Conservation (phyloP, 1,140 invertebrate genomes). For the Pteromalus puparum region DNA sequence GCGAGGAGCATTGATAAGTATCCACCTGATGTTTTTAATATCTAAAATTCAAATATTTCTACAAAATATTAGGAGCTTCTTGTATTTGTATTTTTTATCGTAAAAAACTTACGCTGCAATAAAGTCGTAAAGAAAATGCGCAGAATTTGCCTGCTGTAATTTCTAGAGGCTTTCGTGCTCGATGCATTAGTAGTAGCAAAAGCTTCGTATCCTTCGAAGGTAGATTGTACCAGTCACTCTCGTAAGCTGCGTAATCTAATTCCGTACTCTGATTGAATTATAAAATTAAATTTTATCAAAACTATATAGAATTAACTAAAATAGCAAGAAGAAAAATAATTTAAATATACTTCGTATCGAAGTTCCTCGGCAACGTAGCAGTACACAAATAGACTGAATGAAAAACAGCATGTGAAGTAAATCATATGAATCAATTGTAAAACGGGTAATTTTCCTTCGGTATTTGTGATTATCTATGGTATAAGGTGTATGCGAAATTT, state of each 20-base stretch:
- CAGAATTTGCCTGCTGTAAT: slow-evolving; percentile 46
- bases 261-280: slow-evolving; percentile 23
- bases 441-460: neutral
- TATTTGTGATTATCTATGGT: slow-evolving; percentile 22
- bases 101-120: slow-evolving; percentile 19
- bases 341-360: neutral
- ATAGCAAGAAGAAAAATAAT: neutral
- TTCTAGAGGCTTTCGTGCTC: slow-evolving; percentile 33
- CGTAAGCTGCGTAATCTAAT: slow-evolving; percentile 34
- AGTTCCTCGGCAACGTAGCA: slow-evolving; percentile 45
- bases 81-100: neutral
- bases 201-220: slow-evolving; percentile 20
- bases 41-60: slow-evolving; percentile 46
- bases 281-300: neutral
- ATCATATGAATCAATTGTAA: slow-evolving; percentile 41
- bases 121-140: slow-evolving; percentile 39
- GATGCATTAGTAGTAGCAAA: slow-evolving; percentile 36
- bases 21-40: slow-evolving; percentile 60
- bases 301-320: neutral
- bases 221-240: slow-evolving; percentile 42
- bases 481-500: neutral
- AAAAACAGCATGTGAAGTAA: slow-evolving; percentile 36
- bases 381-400: slow-evolving; percentile 44
- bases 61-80: neutral
- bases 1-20: slow-evolving; percentile 57